phyloP scores from a whole-genome alignment of 1,140 invertebrate genomes.

The Cheumatopsyche charites region DNA sequence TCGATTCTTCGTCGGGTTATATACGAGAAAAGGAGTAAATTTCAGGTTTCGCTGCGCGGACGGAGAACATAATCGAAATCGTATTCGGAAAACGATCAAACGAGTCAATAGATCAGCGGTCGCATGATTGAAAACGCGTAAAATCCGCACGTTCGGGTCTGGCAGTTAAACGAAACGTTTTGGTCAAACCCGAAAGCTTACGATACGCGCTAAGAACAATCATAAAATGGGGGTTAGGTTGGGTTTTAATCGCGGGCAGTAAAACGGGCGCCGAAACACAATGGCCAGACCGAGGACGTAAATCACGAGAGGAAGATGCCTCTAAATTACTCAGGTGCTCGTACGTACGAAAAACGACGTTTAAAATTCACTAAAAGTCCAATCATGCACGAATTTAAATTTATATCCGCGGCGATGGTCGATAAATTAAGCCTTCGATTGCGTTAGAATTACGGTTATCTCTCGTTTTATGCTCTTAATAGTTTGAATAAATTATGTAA shows the following conservation, averaged over 20 bases:
- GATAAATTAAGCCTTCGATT: background rate
- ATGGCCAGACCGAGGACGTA: conserved; percentile 24
- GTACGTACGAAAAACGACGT: background rate
- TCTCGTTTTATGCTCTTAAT: background rate
- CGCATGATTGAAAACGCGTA: conserved; percentile 16
- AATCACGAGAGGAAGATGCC: conserved; percentile 19
- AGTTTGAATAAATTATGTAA: background rate
- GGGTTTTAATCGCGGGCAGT: conserved; percentile 30
- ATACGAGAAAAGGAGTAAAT: too few relatives aligned
- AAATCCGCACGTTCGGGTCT: conserved; percentile 9
- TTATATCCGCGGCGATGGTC: background rate
- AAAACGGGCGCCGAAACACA: conserved; percentile 33
- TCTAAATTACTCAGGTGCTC: conserved; percentile 36
- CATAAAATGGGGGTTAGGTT: conserved; percentile 1
- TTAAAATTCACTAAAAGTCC: too few relatives aligned
- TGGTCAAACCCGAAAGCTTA: background rate
- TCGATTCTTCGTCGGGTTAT: too few relatives aligned
- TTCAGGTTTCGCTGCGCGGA: too few relatives aligned
- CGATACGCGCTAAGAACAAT: conserved; percentile 14
- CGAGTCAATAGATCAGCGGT: conserved; percentile 20
- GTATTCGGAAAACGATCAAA: background rate
- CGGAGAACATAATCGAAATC: too few relatives aligned
- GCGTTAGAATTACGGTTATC: background rate
- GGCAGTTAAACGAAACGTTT: background rate
- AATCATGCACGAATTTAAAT: too few relatives aligned